Conservation (phyloP, 2,797 vertebrate species). For the Tenualosa ilisha region DNA sequence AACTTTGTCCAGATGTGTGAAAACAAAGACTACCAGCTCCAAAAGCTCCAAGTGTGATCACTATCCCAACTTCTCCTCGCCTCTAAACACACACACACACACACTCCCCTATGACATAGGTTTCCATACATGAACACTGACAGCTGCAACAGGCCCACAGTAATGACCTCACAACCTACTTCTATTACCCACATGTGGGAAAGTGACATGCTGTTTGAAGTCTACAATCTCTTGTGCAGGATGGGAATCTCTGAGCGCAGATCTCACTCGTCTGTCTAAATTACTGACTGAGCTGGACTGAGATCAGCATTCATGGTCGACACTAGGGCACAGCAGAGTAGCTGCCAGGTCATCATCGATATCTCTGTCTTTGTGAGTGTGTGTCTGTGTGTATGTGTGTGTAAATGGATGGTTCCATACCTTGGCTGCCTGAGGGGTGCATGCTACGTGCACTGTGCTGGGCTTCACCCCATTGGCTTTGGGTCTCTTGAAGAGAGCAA, state of each 20-base stretch:
- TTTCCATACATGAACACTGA: neutral
- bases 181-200: neutral
- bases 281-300: neutral
- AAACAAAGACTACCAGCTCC: neutral
- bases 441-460: slow-evolving; percentile 95
- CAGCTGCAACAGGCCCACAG: neutral
- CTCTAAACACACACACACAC: neutral
- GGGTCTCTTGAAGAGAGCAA: slow-evolving; percentile 94
- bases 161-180: neutral
- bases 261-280: neutral
- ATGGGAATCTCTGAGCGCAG: too few species aligned
- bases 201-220: neutral
- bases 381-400: neutral
- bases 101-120: neutral
- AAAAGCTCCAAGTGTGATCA: neutral
- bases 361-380: neutral
- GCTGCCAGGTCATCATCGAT: neutral
- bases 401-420: slow-evolving; percentile 65
- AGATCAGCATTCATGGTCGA: neutral
- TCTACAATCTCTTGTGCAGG: neutral
- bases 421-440: slow-evolving; percentile 98
- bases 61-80: neutral
- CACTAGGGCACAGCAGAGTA: too few species aligned
- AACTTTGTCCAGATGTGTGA: slow-evolving; percentile 49
- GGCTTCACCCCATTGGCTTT: slow-evolving; percentile 98